phyloP scores from a whole-genome alignment of 2,888 invertebrate genomes.

The Macaria notata region DNA sequence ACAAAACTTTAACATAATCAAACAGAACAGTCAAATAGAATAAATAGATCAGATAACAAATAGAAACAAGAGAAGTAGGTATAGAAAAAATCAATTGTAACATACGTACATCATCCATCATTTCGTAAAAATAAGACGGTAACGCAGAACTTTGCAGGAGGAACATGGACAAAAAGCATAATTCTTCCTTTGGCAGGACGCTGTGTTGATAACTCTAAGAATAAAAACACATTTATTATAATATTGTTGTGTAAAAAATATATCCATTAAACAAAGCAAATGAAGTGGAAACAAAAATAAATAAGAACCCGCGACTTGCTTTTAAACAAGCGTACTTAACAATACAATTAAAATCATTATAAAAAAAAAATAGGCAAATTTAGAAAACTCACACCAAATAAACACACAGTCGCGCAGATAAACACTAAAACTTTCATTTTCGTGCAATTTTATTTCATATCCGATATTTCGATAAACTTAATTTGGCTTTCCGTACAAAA shows the following conservation, averaged over 20 bases:
- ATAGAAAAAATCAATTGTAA: background rate
- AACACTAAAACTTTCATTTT: slow-evolving; percentile 2
- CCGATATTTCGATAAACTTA: too few relatives aligned
- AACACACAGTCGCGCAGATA: background rate
- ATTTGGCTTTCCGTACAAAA: too few relatives aligned
- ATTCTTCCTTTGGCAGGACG: background rate
- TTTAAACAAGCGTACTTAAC: background rate
- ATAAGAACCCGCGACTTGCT: too few relatives aligned
- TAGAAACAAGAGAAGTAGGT: too few relatives aligned
- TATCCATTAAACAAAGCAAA: too few relatives aligned
- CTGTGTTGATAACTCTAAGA: background rate
- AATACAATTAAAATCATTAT: too few relatives aligned
- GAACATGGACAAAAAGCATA: background rate
- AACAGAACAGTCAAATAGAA: too few relatives aligned
- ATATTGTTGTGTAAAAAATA: too few relatives aligned
- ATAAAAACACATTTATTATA: background rate
- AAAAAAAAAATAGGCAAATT: too few relatives aligned
- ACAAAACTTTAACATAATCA: too few relatives aligned
- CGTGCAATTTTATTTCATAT: background rate
- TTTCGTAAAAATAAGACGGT: slow-evolving; percentile 9
- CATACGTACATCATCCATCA: slow-evolving; percentile 8
- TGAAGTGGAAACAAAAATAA: too few relatives aligned
- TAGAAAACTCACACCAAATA: background rate
- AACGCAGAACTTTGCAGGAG: background rate
- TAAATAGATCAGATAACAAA: too few relatives aligned